phyloP scores from a whole-genome alignment of 2,113 vertebrate species.

The Stegostoma tigrinum region DNA sequence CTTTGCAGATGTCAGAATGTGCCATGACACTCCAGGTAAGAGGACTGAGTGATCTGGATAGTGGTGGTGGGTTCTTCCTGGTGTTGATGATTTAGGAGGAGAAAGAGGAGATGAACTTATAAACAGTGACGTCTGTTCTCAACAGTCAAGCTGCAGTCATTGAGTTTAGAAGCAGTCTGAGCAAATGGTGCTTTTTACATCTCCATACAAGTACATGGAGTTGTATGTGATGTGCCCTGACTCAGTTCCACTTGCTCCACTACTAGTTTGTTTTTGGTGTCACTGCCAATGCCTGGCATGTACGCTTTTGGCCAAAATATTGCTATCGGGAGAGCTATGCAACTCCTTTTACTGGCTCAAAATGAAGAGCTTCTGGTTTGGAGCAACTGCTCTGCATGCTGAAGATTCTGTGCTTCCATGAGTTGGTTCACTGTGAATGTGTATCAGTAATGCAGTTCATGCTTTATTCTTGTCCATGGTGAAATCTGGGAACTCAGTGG shows the following conservation, averaged over 20 bases:
- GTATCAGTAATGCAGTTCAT: no score
- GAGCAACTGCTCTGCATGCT: background rate
- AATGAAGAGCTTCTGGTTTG: background rate
- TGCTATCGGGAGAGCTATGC: background rate
- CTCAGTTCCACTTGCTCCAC: no score
- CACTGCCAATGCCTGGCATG: background rate
- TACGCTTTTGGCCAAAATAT: no score
- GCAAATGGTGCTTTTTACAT: background rate
- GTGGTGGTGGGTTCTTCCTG: slow-evolving; percentile 57
- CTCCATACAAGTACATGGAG: background rate
- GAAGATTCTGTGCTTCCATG: no score
- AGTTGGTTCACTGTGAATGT: no score
- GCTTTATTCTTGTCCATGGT: no score
- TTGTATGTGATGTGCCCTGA: background rate
- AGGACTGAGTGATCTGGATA: slow-evolving; percentile 52
- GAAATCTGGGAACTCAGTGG: no score
- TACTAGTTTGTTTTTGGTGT: background rate
- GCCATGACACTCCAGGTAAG: background rate
- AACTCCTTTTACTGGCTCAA: background rate
- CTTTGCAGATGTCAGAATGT: background rate
- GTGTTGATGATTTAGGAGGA: background rate
- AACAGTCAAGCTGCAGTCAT: background rate
- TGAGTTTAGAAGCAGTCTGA: background rate
- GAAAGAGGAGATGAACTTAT: background rate
- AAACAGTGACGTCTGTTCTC: no score